Percentiles rank a stretch among this genome's conserved stretches.
Conservation (phyloP, 2,113 vertebrate species). For the Ramphastos sulfuratus region DNA sequence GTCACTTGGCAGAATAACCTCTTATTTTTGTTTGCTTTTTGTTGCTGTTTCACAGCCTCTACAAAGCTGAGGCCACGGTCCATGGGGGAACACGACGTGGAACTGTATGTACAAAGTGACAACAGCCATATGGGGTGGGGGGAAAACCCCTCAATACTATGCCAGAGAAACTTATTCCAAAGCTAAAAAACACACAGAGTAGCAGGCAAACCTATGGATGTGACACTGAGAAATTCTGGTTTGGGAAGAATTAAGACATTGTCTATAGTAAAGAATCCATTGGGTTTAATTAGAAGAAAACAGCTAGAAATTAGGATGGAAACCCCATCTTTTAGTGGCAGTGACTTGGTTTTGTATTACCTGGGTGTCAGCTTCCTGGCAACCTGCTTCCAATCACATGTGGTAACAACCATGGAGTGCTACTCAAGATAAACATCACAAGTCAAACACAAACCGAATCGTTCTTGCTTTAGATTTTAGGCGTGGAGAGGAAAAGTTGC, state of each 20-base stretch:
- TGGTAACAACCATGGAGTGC: neutral
- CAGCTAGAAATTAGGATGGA: neutral
- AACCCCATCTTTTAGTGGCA: constrained; percentile 61
- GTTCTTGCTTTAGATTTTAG: neutral
- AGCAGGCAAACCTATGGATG: neutral
- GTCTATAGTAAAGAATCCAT: neutral
- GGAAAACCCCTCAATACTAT: neutral
- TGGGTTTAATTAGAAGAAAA: constrained; percentile 32
- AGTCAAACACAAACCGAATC: neutral
- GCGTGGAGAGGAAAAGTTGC: constrained; percentile 79
- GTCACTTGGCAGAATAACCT: constrained; percentile 35
- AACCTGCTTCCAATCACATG: constrained; percentile 9
- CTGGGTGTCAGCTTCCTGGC: constrained; percentile 17
- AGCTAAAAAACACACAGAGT: neutral
- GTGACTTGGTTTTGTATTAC: constrained; percentile 29
- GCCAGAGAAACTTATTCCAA: constrained; percentile 56
- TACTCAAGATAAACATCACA: constrained; percentile 43
- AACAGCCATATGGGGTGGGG: neutral
- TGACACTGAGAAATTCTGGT: neutral
- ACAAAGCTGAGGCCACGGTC: neutral
- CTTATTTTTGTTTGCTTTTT: neutral
- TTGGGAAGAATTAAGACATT: neutral
- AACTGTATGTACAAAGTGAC: neutral
- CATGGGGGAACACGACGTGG: neutral
- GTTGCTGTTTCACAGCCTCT: neutral